Evolutionary conservation across 2,888 invertebrate genomes (phyloP).

Genomic region (Apamea monoglypha): DNA sequence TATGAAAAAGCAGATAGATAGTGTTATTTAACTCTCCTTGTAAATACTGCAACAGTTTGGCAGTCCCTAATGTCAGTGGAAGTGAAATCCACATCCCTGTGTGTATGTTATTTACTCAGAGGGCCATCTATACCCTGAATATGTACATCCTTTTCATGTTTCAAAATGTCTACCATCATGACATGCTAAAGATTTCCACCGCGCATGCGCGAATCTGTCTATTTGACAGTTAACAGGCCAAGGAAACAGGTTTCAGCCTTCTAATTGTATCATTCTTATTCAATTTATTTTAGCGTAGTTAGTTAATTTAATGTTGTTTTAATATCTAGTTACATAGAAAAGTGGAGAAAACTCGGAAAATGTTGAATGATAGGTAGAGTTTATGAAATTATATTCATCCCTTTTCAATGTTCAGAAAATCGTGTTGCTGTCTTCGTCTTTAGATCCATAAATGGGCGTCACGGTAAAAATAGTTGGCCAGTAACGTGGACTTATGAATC

Average conservation of each 20-base stretch:
- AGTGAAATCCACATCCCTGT: too few relatives aligned
- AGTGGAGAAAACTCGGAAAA: neutral
- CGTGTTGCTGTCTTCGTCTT: neutral
- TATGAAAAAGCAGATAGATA: too few relatives aligned
- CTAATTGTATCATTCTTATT: neutral
- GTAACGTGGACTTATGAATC: neutral
- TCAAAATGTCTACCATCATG: neutral
- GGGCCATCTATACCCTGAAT: neutral
- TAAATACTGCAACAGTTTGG: too few relatives aligned
- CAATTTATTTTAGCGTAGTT: neutral
- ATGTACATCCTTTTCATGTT: neutral
- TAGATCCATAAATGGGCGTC: slow-evolving; percentile 37
- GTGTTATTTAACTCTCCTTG: too few relatives aligned
- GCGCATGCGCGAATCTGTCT: slow-evolving; percentile 30
- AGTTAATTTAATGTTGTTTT: neutral
- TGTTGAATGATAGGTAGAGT: neutral
- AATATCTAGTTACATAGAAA: neutral
- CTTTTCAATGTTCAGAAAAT: neutral
- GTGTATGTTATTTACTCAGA: neutral
- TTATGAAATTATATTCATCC: slow-evolving; percentile 7
- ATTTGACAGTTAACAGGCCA: slow-evolving; percentile 13
- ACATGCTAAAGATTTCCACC: neutral
- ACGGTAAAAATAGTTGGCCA: neutral
- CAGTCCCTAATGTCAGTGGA: too few relatives aligned
- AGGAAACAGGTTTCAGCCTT: neutral